Evolutionary conservation across 1,140 invertebrate species (phyloP).

Genomic region (Tribolium madens): DNA sequence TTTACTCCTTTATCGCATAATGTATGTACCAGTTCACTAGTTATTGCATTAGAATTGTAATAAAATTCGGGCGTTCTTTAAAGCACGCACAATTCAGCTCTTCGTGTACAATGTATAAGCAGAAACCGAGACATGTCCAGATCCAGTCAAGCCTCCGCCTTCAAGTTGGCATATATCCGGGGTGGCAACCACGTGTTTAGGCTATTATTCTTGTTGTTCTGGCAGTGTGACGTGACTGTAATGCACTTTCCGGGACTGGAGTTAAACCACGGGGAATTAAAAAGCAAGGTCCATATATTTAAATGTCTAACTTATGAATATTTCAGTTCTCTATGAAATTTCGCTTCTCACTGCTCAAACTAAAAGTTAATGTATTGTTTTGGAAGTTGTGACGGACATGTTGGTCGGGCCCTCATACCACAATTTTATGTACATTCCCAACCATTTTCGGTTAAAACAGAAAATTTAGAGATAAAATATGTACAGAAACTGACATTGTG

Average conservation of each 20-base stretch:
- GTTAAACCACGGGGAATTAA: conserved; percentile 49
- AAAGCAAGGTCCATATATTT: conserved; percentile 44
- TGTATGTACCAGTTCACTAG: too few species aligned
- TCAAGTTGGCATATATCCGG: conserved; percentile 44
- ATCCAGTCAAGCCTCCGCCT: conserved; percentile 21
- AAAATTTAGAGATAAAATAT: background rate
- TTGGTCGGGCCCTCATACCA: background rate
- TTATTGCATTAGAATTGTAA: too few species aligned
- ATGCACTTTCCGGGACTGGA: conserved; percentile 51
- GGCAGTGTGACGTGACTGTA: conserved; percentile 53
- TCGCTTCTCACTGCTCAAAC: conserved; percentile 22
- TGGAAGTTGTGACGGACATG: conserved; percentile 12
- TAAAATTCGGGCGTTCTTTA: too few species aligned
- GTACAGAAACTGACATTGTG: background rate
- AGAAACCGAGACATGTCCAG: conserved; percentile 24
- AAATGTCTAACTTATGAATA: conserved; percentile 54
- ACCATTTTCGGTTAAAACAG: conserved; percentile 17
- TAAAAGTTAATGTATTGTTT: conserved; percentile 37
- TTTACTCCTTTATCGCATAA: too few species aligned
- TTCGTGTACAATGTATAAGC: conserved; percentile 5
- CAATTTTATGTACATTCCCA: conserved; percentile 5
- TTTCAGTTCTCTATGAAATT: conserved; percentile 45
- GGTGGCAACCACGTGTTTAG: conserved; percentile 52
- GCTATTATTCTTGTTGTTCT: conserved; percentile 56
- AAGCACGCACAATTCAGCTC: background rate